Evolutionary conservation across 2,888 invertebrate genomes (phyloP).

Genomic region (Diploptera punctata): DNA sequence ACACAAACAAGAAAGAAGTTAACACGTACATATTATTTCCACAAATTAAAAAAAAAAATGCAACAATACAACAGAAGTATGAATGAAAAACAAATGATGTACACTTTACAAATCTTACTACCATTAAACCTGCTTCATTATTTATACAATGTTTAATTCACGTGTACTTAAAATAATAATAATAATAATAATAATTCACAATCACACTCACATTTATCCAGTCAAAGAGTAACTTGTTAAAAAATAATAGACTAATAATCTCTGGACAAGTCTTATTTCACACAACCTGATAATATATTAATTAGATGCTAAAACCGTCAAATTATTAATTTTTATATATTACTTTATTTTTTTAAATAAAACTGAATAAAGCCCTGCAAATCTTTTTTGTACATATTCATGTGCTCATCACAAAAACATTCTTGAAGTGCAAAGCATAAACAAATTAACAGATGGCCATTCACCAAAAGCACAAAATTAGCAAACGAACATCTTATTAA

Average conservation of each 20-base stretch:
- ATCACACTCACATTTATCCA: background rate
- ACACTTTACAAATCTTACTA: background rate
- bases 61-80: background rate
- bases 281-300: constrained; percentile 12
- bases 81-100: background rate
- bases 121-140: background rate
- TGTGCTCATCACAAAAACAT: background rate
- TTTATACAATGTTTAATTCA: background rate
- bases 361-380: constrained; percentile 6
- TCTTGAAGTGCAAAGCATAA: background rate
- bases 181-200: background rate
- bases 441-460: background rate
- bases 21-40: background rate
- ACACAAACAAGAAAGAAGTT: background rate
- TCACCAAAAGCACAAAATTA: background rate
- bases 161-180: too few relatives aligned
- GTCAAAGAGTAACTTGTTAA: background rate
- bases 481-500: background rate
- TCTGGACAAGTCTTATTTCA: constrained; percentile 16
- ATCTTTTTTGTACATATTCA: constrained; percentile 6
- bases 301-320: background rate
- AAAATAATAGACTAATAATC: constrained; percentile 14
- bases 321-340: background rate
- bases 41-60: constrained; percentile 8
- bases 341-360: constrained; percentile 3